Base-by-base conservation (phyloP, 2,113 vertebrate genomes). In the Perca schrenkii region DNA sequence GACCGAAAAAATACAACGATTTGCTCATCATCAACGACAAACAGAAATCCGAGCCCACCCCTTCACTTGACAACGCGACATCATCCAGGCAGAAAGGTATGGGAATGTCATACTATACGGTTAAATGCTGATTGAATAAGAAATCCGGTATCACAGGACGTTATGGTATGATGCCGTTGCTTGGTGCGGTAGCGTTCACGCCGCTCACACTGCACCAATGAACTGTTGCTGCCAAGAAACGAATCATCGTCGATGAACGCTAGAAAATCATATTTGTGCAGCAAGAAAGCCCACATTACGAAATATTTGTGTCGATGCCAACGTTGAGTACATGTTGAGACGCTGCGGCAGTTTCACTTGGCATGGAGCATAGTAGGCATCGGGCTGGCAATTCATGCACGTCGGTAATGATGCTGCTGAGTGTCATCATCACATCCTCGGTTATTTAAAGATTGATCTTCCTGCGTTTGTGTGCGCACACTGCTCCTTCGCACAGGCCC, bases 401-500 rank as follows among this genome's bases (percentile, higher is more conserved):
- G 92, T 91, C 88, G 91, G 81, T 86, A 85, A 46, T 93, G 91
- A 93, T 94, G 93, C 90, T 89, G 84, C 87, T 83, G 91, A 91
- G 90, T 93, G 93, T 93, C 92, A 94, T 91, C 92, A 89, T 91
- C 92, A 85, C 91, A 93, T 93, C 91, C 91, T 91, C 84, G 84
- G 92, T 94, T 94, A 93, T 94, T 94, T 94, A 93, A 93, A 94
- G 92, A 92, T 92, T 93, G 93, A 93, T 93, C 87, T 87, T 86
- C 85, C 65, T 88, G 90, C 72, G 69, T 88, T 80, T 53, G 74
- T 17, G 57, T 53, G 74, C 14, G 49, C 49, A 50, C 19, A 71
- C 58, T 63, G 77, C 54, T 74, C 46, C 78, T 49, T 82, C 34
- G 79, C 87, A 86, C 67, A 84, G 91, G 90, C 89, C 91, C 74